A percentile compares a stretch with the other conserved stretches of the same genome.
These are phyloP conservation scores for Bucorvus abyssinicus DNA, from an alignment of 2,797 vertebrate genomes.

Conservation along the genomic window DNA sequence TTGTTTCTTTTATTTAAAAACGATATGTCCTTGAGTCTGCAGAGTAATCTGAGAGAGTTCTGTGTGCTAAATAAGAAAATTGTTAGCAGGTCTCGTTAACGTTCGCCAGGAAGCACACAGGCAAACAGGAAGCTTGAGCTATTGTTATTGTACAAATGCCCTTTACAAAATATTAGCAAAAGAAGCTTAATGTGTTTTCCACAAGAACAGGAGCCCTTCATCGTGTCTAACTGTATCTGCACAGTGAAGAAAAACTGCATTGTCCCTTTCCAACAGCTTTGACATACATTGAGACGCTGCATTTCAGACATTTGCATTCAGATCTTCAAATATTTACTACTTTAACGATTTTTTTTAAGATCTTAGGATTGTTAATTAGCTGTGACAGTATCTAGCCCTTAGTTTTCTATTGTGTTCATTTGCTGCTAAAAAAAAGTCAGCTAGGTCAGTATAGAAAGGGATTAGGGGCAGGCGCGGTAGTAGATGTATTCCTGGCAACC, in stretches of 20 bases:
- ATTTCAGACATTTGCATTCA: constrained; percentile 8
- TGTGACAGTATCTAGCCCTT: constrained; percentile 50
- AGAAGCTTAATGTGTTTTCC: constrained; percentile 64
- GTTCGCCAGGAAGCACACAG: constrained; percentile 65
- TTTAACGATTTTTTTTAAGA: constrained; percentile 32
- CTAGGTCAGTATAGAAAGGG: constrained; percentile 68
- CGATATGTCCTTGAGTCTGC: not conserved
- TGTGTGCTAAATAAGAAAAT: constrained; percentile 67
- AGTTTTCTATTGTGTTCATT: constrained; percentile 59
- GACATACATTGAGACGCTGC: not conserved
- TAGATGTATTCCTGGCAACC: constrained; percentile 79
- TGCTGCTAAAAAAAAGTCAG: constrained; percentile 65
- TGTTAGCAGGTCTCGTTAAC: constrained; percentile 60
- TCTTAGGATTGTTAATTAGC: constrained; percentile 68
- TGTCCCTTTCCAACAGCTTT: not conserved
- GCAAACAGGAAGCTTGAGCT: constrained; percentile 70
- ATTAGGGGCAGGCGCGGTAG: constrained; percentile 61
- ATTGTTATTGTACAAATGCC: constrained; percentile 69
- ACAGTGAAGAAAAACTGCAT: constrained; percentile 12
- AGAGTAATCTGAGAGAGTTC: constrained; percentile 54
- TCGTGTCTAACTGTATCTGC: constrained; percentile 17
- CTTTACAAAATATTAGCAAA: constrained; percentile 68
- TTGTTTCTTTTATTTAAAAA: not conserved
- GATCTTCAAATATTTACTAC: constrained; percentile 63
- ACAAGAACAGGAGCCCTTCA: constrained; percentile 64